Base-by-base conservation (phyloP, 2,113 vertebrate species). In the Lycaon pictus region DNA sequence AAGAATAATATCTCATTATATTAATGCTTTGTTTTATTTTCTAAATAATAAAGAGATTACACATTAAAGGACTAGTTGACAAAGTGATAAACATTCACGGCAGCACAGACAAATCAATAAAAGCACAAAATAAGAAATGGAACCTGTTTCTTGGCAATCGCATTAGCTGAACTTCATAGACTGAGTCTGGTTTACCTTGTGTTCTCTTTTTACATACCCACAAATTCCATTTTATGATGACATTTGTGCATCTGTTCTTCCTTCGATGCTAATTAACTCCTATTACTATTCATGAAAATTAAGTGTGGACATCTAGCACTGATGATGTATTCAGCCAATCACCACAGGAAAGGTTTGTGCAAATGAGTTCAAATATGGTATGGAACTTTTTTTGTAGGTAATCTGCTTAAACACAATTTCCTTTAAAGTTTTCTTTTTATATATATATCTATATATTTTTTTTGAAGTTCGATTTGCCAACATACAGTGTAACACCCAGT, bases 21-120 rank as follows among this genome's bases (percentile, higher is more conserved):
- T 84, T 95, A 96, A 95, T 93, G 85, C 58, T 97, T 90, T 72
- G 35, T 93, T 96, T 96, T 92, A 90, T 96, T 97, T 96, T 56
- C 43, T 90, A 81, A 95, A 94, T 95, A 96, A 95, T 96, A 93
- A 92, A 88, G 93, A 96, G 53, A 92, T 93, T 88, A 51, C 43
- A 85, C 71, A 93, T 88, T 72, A 93, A 96, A 95, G 87, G n/a
- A 95, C 53, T 81, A 81, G 69, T 84, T 94, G 95, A 97, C 55
- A 90, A 48, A 79, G 35, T 93, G 88, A 84, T 94, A 84, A 96
- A 90, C 63, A 93, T 90, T 94, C 80, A 48, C 17, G 25, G 56
- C 11, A 89, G 62, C 93, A 88, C 43, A 77, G 25, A 71, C 87
- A 85, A 90, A 96, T 97, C 93, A 76, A 92, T 93, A 94, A 85